Percentiles rank a stretch among this genome's conserved stretches.
phyloP scores from a whole-genome alignment of 2,888 invertebrate species.

The Sarcophaga variegata region DNA sequence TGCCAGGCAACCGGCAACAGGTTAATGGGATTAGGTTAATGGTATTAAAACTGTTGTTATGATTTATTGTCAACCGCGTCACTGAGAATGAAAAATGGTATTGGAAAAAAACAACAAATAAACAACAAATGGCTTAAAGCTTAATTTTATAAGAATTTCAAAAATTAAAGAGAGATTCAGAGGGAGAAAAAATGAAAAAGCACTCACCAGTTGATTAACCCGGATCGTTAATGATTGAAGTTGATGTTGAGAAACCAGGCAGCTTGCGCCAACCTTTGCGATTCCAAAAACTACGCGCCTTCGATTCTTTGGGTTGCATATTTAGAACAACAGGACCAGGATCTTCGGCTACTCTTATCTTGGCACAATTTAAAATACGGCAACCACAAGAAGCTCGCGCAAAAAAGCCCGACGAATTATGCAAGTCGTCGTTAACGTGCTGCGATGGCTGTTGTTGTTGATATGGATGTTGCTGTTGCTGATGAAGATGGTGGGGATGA shows the following conservation, averaged over 20 bases:
- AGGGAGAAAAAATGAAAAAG: neutral
- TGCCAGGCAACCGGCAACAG: neutral
- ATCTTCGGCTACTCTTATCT: constrained; percentile 83
- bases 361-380: constrained; percentile 80
- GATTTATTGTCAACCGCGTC: constrained; percentile 37
- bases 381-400: constrained; percentile 82
- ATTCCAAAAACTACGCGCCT: constrained; percentile 85
- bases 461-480: neutral
- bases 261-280: constrained; percentile 91
- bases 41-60: constrained; percentile 53
- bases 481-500: too few species aligned
- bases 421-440: constrained; percentile 48
- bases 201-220: constrained; percentile 85
- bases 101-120: constrained; percentile 20
- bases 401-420: constrained; percentile 74
- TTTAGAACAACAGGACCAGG: constrained; percentile 77
- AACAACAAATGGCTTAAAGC: neutral
- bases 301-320: constrained; percentile 77
- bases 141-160: neutral
- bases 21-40: constrained; percentile 66
- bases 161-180: too few species aligned
- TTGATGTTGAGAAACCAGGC: constrained; percentile 89
- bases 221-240: constrained; percentile 87
- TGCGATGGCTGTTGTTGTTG: neutral
- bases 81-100: too few species aligned